phyloP scores from a whole-genome alignment of 2,888 invertebrate species.

The Empis livida region DNA sequence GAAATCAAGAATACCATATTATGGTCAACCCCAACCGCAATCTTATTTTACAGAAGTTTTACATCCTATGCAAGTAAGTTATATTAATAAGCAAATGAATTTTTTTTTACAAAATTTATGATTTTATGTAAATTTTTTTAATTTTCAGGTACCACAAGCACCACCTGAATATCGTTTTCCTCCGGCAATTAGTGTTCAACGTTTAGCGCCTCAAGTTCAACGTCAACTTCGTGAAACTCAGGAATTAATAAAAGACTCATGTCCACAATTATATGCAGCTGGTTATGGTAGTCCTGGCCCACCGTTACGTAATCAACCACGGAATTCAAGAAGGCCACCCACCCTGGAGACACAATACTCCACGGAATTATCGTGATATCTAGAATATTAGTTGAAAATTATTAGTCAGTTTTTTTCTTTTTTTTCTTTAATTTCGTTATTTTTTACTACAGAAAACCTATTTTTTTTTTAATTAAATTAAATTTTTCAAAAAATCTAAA shows the following conservation, averaged over 20 bases:
- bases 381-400: slow-evolving; percentile 27
- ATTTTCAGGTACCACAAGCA: slow-evolving; percentile 20
- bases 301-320: slow-evolving; percentile 33
- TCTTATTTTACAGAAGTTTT: slow-evolving; percentile 32
- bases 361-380: slow-evolving; percentile 39
- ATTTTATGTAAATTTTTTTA: neutral
- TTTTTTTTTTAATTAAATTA: too few relatives aligned
- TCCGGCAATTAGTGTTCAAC: slow-evolving; percentile 36
- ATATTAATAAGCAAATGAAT: neutral
- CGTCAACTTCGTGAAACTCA: slow-evolving; percentile 37
- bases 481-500: too few relatives aligned
- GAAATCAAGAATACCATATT: too few relatives aligned
- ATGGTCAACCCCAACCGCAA: slow-evolving; percentile 9
- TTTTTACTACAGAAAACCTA: too few relatives aligned
- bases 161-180: slow-evolving; percentile 36
- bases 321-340: slow-evolving; percentile 34
- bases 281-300: slow-evolving; percentile 37
- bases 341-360: slow-evolving; percentile 39
- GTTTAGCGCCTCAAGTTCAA: slow-evolving; percentile 36
- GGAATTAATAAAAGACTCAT: slow-evolving; percentile 37
- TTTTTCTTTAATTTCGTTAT: neutral
- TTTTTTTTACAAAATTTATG: too few relatives aligned
- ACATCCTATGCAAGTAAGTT: slow-evolving; percentile 31
- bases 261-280: slow-evolving; percentile 35
- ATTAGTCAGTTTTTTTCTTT: neutral